Evolutionary conservation across 2,888 invertebrate species (phyloP), one percentile per base, ranked within the genome.

Genomic region (Ormyrus labotus): DNA sequence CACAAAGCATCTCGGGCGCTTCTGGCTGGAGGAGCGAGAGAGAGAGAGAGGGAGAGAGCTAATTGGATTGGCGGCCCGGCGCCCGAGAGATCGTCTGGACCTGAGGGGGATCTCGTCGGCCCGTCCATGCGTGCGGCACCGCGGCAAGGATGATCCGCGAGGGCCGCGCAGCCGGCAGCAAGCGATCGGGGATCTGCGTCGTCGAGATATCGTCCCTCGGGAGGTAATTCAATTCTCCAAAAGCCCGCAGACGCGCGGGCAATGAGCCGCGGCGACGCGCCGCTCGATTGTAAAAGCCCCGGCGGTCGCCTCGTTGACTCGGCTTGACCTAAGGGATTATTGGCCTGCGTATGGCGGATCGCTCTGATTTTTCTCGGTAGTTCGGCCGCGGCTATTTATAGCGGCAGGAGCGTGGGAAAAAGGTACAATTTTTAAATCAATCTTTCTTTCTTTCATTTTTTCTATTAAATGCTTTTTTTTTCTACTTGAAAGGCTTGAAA

Each of bases 161-260:
- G 65, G 75, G 74, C 64, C 34, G 74, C 51, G 45, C 11, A 48
- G n/a, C 13, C 65, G 45, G 51, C 67, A 72, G 53, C 73, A 45
- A 65, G 47, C 67, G 63, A 64, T 50, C 64, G 58, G 13, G 48
- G 65, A 70, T 50, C 34, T 4, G 34, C 70, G 45, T 77, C 70
- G 8, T 51, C 50, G 57, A n/a, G 19, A 70, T 57, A 77, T 64
- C 64, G 9, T 50, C 70, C 57, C 70, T 13, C n/a, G 63, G 67
- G 68, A 78, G 78, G 78, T 78, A 78, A 65, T 50, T 70, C 50
- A 76, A 76, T 76, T 61, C 75, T 47, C 51, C 68, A 51, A 76
- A 51, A 64, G 7, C 6, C 65, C 6, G 34, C 34, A 34, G 19
- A 19, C 19, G 19, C 19, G 34, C 2, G 34, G 3, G 3, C 3